A percentile compares a stretch with the other conserved stretches of the same genome.
Conservation (phyloP, 2,113 vertebrate species). For the Bubo blakistoni region DNA sequence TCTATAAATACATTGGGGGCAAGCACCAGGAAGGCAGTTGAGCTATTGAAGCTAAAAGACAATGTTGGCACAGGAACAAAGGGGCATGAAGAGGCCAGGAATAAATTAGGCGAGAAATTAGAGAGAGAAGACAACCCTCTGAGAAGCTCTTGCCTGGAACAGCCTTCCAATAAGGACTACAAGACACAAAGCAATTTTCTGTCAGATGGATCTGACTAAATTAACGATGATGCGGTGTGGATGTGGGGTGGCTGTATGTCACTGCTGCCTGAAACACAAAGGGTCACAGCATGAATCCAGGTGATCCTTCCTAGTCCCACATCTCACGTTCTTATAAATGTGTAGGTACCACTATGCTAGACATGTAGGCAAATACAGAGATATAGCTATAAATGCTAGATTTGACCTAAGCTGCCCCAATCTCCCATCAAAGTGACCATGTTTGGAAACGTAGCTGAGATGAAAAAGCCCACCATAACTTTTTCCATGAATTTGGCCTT, state of each 20-base stretch:
- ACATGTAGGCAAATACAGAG: neutral
- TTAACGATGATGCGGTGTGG: neutral
- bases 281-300: neutral
- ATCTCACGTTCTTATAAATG: neutral
- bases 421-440: neutral
- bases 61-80: slow-evolving; percentile 61
- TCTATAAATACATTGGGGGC: slow-evolving; percentile 43
- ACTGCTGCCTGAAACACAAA: neutral
- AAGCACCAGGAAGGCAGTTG: slow-evolving; percentile 34
- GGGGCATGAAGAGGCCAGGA: neutral
- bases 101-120: slow-evolving; percentile 47
- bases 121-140: slow-evolving; percentile 27
- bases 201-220: neutral
- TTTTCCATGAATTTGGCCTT: neutral
- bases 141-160: slow-evolving; percentile 12
- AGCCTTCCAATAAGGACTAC: neutral
- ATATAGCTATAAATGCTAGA: neutral
- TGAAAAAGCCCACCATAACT: neutral
- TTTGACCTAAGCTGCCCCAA: neutral
- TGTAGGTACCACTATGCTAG: neutral
- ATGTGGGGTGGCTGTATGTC: neutral
- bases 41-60: slow-evolving; percentile 61
- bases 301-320: neutral
- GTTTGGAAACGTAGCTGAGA: neutral
- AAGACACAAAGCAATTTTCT: neutral